These are phyloP conservation scores for Equus quagga DNA, from an alignment of 2,113 vertebrate species.

Conservation along the genomic window DNA sequence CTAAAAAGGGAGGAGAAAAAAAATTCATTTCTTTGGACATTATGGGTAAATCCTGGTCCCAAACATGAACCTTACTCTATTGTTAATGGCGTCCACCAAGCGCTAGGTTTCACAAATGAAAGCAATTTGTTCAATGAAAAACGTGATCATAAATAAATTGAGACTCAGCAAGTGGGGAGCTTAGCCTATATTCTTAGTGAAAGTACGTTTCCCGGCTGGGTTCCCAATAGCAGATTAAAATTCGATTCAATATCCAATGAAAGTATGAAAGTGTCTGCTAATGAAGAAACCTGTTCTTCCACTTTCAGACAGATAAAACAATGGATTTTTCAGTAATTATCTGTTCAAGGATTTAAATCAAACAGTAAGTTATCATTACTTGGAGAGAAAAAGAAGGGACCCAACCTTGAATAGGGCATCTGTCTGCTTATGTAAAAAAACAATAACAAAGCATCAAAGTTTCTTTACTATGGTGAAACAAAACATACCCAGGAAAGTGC, in stretches of 20 bases:
- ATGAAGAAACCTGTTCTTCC: not conserved
- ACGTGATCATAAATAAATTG: not conserved
- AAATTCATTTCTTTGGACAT: not conserved
- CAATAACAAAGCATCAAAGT: not conserved
- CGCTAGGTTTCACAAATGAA: not conserved
- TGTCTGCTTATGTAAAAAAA: not conserved
- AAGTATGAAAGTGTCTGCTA: not conserved
- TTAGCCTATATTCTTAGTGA: not conserved
- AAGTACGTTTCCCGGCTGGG: not conserved
- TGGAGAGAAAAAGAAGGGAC: not conserved
- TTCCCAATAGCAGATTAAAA: not conserved
- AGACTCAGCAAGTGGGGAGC: not conserved
- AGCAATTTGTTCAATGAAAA: not conserved
- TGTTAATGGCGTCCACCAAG: not conserved
- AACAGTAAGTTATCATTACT: not conserved
- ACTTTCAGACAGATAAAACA: not conserved
- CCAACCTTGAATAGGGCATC: not conserved
- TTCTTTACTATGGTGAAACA: not conserved
- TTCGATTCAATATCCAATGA: not conserved
- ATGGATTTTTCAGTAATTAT: not conserved
- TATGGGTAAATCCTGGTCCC: not conserved
- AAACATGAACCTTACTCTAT: not conserved
- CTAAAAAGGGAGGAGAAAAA: not conserved
- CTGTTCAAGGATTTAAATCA: conserved; percentile 15
- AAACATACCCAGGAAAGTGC: not conserved